phyloP scores from a whole-genome alignment of 2,797 vertebrate genomes.

The Psittacula echo region DNA sequence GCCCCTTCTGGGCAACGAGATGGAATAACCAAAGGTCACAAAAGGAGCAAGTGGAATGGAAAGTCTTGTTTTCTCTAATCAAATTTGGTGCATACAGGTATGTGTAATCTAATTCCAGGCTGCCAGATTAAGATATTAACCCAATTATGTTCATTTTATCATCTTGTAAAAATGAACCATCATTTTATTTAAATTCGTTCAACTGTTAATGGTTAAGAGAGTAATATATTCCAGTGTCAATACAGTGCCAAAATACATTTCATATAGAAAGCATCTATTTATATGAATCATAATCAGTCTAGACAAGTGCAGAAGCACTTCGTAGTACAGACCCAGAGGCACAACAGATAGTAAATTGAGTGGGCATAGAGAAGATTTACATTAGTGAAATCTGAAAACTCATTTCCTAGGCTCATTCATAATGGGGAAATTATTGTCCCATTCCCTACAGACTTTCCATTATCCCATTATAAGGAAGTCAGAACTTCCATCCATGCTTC shows the following conservation, averaged over 20 bases:
- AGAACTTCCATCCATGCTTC: constrained; percentile 55
- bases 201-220: constrained; percentile 70
- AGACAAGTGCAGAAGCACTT: constrained; percentile 69
- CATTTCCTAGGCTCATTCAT: constrained; percentile 68
- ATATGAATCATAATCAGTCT: constrained; percentile 66
- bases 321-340: constrained; percentile 66
- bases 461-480: constrained; percentile 5
- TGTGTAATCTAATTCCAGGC: constrained; percentile 60
- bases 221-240: constrained; percentile 70
- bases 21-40: constrained; percentile 23
- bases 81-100: constrained; percentile 51
- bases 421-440: constrained; percentile 71
- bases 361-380: constrained; percentile 55
- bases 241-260: constrained; percentile 71
- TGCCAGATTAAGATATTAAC: constrained; percentile 75
- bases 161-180: constrained; percentile 68
- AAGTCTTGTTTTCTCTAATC: constrained; percentile 46
- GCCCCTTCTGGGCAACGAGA: not conserved
- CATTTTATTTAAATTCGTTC: constrained; percentile 75
- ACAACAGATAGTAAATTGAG: constrained; percentile 69
- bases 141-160: constrained; percentile 73
- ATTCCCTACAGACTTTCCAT: constrained; percentile 62
- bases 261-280: constrained; percentile 75
- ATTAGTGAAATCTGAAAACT: constrained; percentile 71
- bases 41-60: constrained; percentile 23